Evolutionary conservation across 2,888 invertebrate species (phyloP).

Genomic region (Hartigia nigra): DNA sequence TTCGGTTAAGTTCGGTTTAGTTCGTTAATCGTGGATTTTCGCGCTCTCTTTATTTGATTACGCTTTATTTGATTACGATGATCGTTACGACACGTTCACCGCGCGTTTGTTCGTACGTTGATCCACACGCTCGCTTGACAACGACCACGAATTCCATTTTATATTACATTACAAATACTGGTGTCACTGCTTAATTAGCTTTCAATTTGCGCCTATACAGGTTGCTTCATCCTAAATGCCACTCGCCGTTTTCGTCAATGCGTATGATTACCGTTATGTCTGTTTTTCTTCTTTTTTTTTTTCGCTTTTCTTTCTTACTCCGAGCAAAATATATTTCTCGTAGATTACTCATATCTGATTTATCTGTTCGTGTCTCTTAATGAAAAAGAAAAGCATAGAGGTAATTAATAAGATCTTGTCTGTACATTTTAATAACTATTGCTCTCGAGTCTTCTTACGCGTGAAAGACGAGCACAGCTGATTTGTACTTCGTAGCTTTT

Average conservation of each 20-base stretch:
- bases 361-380: neutral
- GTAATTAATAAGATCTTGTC: neutral
- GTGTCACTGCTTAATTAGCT: slow-evolving; percentile 41
- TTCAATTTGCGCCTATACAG: slow-evolving; percentile 30
- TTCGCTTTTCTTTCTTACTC: neutral
- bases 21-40: neutral
- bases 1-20: neutral
- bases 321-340: neutral
- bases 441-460: neutral
- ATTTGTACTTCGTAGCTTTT: neutral
- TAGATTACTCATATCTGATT: neutral
- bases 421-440: neutral
- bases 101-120: slow-evolving; percentile 27
- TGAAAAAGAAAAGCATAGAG: neutral
- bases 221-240: slow-evolving; percentile 13
- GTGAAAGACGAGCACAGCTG: neutral
- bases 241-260: neutral
- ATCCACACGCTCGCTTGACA: slow-evolving; percentile 30
- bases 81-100: slow-evolving; percentile 35
- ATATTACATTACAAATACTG: slow-evolving; percentile 43
- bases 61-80: slow-evolving; percentile 43
- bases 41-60: slow-evolving; percentile 47
- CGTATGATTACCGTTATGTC: neutral
- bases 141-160: slow-evolving; percentile 47
- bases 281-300: neutral